Percentiles rank a stretch among this genome's conserved stretches.
phyloP scores from a whole-genome alignment of 2,113 vertebrate genomes.

The Oryzias curvinotus region DNA sequence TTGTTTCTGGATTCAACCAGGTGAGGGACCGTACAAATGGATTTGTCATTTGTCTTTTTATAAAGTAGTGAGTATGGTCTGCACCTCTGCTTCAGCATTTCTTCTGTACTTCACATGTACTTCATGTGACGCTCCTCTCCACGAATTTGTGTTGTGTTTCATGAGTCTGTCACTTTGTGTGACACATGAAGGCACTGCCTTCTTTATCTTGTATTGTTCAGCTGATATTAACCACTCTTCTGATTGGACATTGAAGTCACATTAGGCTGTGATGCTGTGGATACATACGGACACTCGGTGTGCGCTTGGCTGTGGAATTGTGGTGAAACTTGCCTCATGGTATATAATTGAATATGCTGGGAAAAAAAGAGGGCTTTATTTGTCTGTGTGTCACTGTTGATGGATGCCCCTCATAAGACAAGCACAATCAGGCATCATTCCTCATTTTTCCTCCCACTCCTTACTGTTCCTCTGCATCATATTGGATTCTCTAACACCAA shows the following conservation, averaged over 20 bases:
- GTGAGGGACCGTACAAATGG: constrained; percentile 36
- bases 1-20: constrained; percentile 32
- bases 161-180: constrained; percentile 52
- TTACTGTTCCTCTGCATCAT: constrained; percentile 57
- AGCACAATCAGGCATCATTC: constrained; percentile 73
- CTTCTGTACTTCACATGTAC: neutral
- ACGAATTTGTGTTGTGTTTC: constrained; percentile 44
- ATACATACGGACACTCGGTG: neutral
- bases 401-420: constrained; percentile 81
- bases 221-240: constrained; percentile 39
- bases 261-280: constrained; percentile 7
- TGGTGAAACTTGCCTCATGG: constrained; percentile 17
- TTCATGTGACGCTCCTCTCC: neutral
- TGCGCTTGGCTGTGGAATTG: constrained; percentile 17
- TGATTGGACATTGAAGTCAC: constrained; percentile 36
- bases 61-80: too few relatives aligned
- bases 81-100: neutral
- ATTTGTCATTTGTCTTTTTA: neutral
- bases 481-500: constrained; percentile 39
- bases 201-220: constrained; percentile 30
- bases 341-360: constrained; percentile 68
- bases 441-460: constrained; percentile 70
- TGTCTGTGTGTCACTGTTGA: constrained; percentile 72
- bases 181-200: constrained; percentile 28
- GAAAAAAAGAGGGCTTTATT: constrained; percentile 53